These are phyloP conservation scores for Verasper variegatus DNA, from an alignment of 2,113 vertebrate genomes.

Conservation along the genomic window DNA sequence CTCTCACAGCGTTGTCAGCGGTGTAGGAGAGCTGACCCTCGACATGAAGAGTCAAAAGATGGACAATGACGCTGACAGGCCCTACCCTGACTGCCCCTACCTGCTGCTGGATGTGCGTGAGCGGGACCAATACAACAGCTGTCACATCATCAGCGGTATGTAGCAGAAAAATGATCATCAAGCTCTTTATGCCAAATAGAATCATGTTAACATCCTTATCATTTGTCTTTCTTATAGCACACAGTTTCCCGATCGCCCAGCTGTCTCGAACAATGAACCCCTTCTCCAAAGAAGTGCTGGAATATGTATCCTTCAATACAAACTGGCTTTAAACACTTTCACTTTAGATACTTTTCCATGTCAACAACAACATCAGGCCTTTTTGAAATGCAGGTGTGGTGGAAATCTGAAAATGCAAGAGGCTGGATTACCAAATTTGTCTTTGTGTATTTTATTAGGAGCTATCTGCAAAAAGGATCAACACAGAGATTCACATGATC, in stretches of 20 bases:
- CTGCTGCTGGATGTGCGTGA: slow-evolving; percentile 93
- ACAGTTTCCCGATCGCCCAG: slow-evolving; percentile 89
- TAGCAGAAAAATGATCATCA: background rate
- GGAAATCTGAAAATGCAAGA: too few relatives aligned
- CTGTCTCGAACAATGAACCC: slow-evolving; percentile 94
- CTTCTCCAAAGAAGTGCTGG: slow-evolving; percentile 89
- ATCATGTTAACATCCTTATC: background rate
- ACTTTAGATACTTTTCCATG: background rate
- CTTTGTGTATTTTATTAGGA: too few relatives aligned
- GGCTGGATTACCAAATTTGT: too few relatives aligned
- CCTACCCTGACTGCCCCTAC: slow-evolving; percentile 94
- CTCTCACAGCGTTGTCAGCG: slow-evolving; percentile 88
- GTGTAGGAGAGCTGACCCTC: slow-evolving; percentile 91
- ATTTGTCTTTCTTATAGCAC: slow-evolving; percentile 76
- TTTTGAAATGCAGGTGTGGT: background rate
- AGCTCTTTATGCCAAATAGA: too few relatives aligned
- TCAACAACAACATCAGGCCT: background rate
- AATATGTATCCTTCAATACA: slow-evolving; percentile 93
- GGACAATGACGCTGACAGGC: slow-evolving; percentile 58
- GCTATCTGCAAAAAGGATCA: too few relatives aligned
- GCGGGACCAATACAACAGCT: slow-evolving; percentile 87
- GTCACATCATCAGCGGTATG: slow-evolving; percentile 92
- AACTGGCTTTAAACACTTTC: background rate
- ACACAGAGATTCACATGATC: too few relatives aligned
- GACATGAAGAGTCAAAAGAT: slow-evolving; percentile 77